These are phyloP conservation scores for Danaus chrysippus DNA, from an alignment of 2,888 invertebrate species.

Conservation along the genomic window DNA sequence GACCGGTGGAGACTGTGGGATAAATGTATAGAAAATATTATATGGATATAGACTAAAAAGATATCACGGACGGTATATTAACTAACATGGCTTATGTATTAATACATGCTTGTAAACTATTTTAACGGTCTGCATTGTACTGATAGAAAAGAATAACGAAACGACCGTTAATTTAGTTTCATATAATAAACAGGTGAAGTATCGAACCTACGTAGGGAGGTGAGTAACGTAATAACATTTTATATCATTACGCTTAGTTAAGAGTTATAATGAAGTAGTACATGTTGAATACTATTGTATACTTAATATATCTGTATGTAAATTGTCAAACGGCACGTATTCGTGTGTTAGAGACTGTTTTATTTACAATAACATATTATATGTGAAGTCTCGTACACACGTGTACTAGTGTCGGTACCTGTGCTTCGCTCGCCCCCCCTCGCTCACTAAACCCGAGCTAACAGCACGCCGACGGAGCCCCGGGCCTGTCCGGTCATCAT, in stretches of 20 bases:
- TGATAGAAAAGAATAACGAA: background rate
- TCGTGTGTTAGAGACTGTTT: slow-evolving; percentile 11
- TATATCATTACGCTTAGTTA: too few relatives aligned
- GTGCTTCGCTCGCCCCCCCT: slow-evolving; percentile 73
- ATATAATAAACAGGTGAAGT: background rate
- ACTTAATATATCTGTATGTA: slow-evolving; percentile 12
- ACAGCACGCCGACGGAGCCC: slow-evolving; percentile 41
- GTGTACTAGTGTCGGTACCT: slow-evolving; percentile 34
- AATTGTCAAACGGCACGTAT: slow-evolving; percentile 11
- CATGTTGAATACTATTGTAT: slow-evolving; percentile 13
- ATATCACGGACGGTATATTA: slow-evolving; percentile 2
- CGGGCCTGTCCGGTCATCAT: slow-evolving; percentile 35
- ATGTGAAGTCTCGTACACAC: slow-evolving; percentile 15
- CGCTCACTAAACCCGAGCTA: slow-evolving; percentile 68
- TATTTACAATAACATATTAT: background rate
- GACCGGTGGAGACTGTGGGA: slow-evolving; percentile 10
- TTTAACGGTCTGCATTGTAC: background rate
- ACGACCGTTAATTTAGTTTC: background rate
- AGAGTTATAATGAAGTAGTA: too few relatives aligned
- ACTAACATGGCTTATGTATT: slow-evolving; percentile 26
- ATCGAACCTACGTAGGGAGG: too few relatives aligned
- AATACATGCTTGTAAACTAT: slow-evolving; percentile 13
- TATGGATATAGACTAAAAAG: slow-evolving; percentile 10
- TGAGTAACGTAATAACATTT: too few relatives aligned
- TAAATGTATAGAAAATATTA: background rate